phyloP scores from a whole-genome alignment of 2,888 invertebrate genomes.

The Trachelus troglodyta region DNA sequence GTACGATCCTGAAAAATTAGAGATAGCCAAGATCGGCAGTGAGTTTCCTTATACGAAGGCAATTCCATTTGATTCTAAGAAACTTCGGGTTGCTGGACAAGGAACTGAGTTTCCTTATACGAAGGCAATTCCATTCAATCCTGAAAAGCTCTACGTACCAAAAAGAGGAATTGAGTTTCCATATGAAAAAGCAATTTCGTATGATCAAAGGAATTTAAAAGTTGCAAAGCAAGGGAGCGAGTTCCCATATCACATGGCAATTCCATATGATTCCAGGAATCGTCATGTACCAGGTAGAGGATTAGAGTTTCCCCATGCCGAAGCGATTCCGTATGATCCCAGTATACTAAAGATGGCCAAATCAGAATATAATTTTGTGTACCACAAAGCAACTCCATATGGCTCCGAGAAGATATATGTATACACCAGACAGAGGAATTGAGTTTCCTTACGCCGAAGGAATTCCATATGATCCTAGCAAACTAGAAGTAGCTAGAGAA shows the following conservation, averaged over 20 bases:
- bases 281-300: constrained; percentile 6
- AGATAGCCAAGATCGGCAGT: constrained; percentile 7
- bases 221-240: background rate
- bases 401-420: constrained; percentile 17
- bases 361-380: constrained; percentile 14
- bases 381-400: constrained; percentile 20
- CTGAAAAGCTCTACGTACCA: constrained; percentile 17
- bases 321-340: constrained; percentile 27
- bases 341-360: constrained; percentile 13
- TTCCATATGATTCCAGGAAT: constrained; percentile 18
- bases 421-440: constrained; percentile 3
- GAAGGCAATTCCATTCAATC: constrained; percentile 19
- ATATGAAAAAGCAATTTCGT: constrained; percentile 25
- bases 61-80: constrained; percentile 28
- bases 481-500: constrained; percentile 7
- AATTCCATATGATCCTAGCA: constrained; percentile 27
- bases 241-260: constrained; percentile 23
- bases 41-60: constrained; percentile 21
- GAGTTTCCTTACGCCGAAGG: constrained; percentile 19
- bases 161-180: constrained; percentile 2
- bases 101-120: constrained; percentile 20
- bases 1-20: constrained; percentile 17
- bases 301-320: constrained; percentile 14
- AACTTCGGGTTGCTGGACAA: constrained; percentile 8
- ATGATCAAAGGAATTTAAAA: constrained; percentile 23